These are phyloP conservation scores for Champsocephalus esox DNA, from an alignment of 2,797 vertebrate species.

Conservation along the genomic window DNA sequence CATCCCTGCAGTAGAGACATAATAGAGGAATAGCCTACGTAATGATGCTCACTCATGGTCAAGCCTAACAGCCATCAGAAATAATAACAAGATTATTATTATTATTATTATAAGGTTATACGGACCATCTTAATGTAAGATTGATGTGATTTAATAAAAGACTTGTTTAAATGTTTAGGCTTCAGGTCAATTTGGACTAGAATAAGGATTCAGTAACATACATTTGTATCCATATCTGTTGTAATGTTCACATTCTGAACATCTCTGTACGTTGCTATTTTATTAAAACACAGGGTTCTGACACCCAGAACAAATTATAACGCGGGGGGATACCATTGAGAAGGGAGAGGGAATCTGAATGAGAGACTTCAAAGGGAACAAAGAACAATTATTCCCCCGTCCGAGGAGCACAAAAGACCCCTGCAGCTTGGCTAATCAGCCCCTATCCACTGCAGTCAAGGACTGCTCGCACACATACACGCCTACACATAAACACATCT, in stretches of 20 bases:
- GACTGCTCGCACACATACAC: conserved; percentile 52
- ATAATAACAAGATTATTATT: neutral
- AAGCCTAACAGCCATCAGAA: conserved; percentile 12
- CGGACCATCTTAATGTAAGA: conserved; percentile 23
- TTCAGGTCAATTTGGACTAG: conserved; percentile 11
- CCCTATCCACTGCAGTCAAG: conserved; percentile 77
- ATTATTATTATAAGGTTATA: neutral
- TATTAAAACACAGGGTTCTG: conserved; percentile 66
- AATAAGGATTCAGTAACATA: conserved; percentile 7
- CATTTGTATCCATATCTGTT: conserved; percentile 11
- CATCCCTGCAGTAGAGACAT: conserved; percentile 16
- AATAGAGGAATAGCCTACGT: conserved; percentile 23
- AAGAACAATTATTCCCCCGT: conserved; percentile 82
- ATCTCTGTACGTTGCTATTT: conserved; percentile 53
- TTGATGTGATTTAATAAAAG: conserved; percentile 42
- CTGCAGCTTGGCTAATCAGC: conserved; percentile 77
- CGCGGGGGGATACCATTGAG: conserved; percentile 44
- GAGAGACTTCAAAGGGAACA: conserved; percentile 85
- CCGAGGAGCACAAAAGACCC: conserved; percentile 79
- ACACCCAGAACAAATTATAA: conserved; percentile 18
- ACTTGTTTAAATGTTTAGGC: conserved; percentile 1
- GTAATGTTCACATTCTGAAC: conserved; percentile 13
- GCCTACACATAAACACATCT: conserved; percentile 45
- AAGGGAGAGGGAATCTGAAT: conserved; percentile 68
- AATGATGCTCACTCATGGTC: conserved; percentile 23